Base-by-base conservation (phyloP, 2,797 vertebrate genomes). In the Artibeus jamaicensis region DNA sequence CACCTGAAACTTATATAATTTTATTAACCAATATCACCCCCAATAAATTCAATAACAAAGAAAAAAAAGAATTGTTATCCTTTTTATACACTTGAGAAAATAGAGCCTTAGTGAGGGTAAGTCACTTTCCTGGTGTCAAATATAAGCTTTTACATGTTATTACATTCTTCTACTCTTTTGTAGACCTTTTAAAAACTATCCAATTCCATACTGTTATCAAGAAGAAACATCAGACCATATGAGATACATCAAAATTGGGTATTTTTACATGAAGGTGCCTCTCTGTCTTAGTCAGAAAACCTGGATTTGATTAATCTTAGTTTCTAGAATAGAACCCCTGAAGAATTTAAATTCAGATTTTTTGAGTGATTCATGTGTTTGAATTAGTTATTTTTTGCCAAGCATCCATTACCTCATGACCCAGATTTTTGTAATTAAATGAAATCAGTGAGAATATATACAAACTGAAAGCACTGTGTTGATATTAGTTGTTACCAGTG, bases 351-450 rank as follows among this genome's bases (percentile, higher is more conserved):
- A 82, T 91, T 24, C 24, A 90, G 48, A 70, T 70, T 95, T 96
- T 94, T 86, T 90, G 29, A 95, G 39, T 65, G 8, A 94, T 88
- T 78, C 73, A 48, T 90, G 85, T 62, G 8, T 91, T 73, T 85
- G 84, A 95, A 78, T 93, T 81, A 83, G 34, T 91, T 90, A 71
- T 87, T 93, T 96, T 96, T 32, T 86, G n/a, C 86, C 65, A 93
- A 96, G 84, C 14, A 93, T 82, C 53, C 10, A 77, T 95, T 93
- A 96, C 67, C 29, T 94, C 34, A 44, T 86, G 81, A 57, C 55
- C 87, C 74, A 94, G 67, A 96, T 96, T 97, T 95, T 93, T 86
- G 76, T 86, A 90, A 95, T 82, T 83, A 92, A 93, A 94, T 89
- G 62, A 95, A 65, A 83, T 92, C 73, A 90, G 92, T 93, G 73